A percentile compares a stretch with the other conserved stretches of the same genome.
Conservation (phyloP, 1,140 invertebrate species). For the Aphelinus atriplicis region DNA sequence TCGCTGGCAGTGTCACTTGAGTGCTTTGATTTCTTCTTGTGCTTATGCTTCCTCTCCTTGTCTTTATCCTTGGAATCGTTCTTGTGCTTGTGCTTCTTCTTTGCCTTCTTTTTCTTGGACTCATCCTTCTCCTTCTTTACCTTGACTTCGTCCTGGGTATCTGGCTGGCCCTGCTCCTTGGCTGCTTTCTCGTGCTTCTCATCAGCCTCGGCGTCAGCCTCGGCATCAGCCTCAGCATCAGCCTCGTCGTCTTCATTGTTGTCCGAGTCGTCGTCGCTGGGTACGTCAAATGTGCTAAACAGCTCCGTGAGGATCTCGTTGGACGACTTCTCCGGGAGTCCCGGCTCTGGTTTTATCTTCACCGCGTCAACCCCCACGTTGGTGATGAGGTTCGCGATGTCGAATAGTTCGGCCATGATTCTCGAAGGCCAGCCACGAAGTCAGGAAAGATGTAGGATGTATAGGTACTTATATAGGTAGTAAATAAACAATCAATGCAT, state of each 20-base stretch:
- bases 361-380: slow-evolving; percentile 61
- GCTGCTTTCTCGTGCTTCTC: slow-evolving; percentile 67
- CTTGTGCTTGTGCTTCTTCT: slow-evolving; percentile 69
- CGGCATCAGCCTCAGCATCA: slow-evolving; percentile 61
- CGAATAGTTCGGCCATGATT: slow-evolving; percentile 60
- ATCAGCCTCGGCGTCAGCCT: slow-evolving; percentile 32
- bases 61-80: slow-evolving; percentile 66
- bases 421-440: too few species aligned
- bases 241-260: slow-evolving; percentile 32
- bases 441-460: too few species aligned
- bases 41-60: slow-evolving; percentile 68
- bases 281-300: slow-evolving; percentile 76
- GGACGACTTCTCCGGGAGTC: slow-evolving; percentile 72
- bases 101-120: slow-evolving; percentile 58
- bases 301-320: slow-evolving; percentile 83
- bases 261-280: slow-evolving; percentile 54
- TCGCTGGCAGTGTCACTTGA: slow-evolving; percentile 66
- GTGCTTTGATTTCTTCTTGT: slow-evolving; percentile 67
- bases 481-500: too few species aligned
- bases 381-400: slow-evolving; percentile 62
- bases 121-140: slow-evolving; percentile 62
- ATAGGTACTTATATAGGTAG: too few species aligned
- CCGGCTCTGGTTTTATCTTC: slow-evolving; percentile 64
- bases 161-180: slow-evolving; percentile 47
- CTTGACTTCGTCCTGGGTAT: slow-evolving; percentile 47